phyloP scores from a whole-genome alignment of 2,113 vertebrate genomes.

The Tetraodon nigroviridis region DNA sequence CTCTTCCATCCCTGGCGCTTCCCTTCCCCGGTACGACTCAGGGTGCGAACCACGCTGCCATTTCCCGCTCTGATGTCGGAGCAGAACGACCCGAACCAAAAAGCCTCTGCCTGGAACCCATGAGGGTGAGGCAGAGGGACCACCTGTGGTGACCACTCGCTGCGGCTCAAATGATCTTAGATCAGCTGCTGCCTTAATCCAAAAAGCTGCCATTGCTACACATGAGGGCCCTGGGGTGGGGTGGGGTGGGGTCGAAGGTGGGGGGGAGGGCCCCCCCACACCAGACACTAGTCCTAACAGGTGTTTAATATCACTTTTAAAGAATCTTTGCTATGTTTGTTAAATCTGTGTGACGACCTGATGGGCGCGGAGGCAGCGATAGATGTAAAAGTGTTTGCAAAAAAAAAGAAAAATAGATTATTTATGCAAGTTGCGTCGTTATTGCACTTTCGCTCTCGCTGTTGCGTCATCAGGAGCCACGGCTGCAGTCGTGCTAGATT shows the following conservation, averaged over 20 bases:
- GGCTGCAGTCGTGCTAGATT: conserved; percentile 39
- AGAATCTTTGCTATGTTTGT: conserved; percentile 16
- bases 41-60: conserved; percentile 38
- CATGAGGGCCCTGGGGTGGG: background rate
- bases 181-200: conserved; percentile 20
- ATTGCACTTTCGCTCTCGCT: conserved; percentile 53
- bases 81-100: conserved; percentile 29
- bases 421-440: conserved; percentile 44
- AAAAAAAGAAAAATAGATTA: background rate
- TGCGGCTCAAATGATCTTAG: conserved; percentile 30
- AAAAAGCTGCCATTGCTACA: conserved; percentile 19
- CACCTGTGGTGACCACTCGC: conserved; percentile 64
- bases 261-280: conserved; percentile 16
- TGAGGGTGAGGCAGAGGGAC: too few relatives aligned
- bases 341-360: conserved; percentile 14
- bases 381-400: conserved; percentile 34
- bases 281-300: conserved; percentile 56
- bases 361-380: conserved; percentile 29
- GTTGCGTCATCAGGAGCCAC: conserved; percentile 60
- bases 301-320: conserved; percentile 29
- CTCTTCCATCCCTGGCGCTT: conserved; percentile 41
- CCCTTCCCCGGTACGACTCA: conserved; percentile 31
- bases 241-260: background rate
- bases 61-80: conserved; percentile 33
- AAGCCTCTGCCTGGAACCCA: conserved; percentile 18